Evolutionary conservation across 2,888 invertebrate genomes (phyloP).

Genomic region (Ophion obscuratus): DNA sequence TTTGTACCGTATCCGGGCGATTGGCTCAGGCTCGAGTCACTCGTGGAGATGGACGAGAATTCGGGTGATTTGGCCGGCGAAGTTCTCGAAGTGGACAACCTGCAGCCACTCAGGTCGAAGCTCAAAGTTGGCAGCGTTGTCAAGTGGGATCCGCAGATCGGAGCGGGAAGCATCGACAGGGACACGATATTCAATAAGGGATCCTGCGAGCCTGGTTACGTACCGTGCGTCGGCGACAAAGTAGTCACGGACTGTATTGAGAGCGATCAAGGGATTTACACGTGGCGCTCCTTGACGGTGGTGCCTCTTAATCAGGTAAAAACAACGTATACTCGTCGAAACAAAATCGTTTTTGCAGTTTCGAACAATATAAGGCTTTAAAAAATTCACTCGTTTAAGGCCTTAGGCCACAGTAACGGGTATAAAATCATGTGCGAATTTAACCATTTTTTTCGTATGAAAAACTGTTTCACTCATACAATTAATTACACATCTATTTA

Average conservation of each 20-base stretch:
- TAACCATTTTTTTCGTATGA: too few species aligned
- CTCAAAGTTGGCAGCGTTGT: slow-evolving; percentile 85
- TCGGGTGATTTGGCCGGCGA: slow-evolving; percentile 85
- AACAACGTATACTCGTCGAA: background rate
- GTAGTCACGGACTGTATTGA: slow-evolving; percentile 90
- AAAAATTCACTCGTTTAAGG: too few species aligned
- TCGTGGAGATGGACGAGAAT: slow-evolving; percentile 87
- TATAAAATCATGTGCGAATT: too few species aligned
- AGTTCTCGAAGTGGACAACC: slow-evolving; percentile 87
- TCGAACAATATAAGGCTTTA: background rate
- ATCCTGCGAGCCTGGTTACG: slow-evolving; percentile 85
- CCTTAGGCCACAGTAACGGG: too few species aligned
- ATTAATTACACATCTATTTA: too few species aligned
- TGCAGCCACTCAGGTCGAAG: slow-evolving; percentile 87
- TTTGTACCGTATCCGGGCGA: slow-evolving; percentile 90
- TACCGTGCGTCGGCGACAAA: slow-evolving; percentile 87
- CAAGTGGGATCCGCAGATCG: slow-evolving; percentile 79
- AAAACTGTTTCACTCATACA: too few species aligned
- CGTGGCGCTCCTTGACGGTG: slow-evolving; percentile 87
- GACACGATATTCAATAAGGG: slow-evolving; percentile 87
- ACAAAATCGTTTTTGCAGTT: background rate
- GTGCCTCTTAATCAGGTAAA: slow-evolving; percentile 76
- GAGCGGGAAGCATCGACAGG: slow-evolving; percentile 86
- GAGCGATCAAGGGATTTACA: slow-evolving; percentile 87
- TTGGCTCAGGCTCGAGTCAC: slow-evolving; percentile 88